Evolutionary conservation across 2,113 vertebrate genomes (phyloP), one percentile per base, ranked within the genome.

Genomic region (Paratilapia polleni): DNA sequence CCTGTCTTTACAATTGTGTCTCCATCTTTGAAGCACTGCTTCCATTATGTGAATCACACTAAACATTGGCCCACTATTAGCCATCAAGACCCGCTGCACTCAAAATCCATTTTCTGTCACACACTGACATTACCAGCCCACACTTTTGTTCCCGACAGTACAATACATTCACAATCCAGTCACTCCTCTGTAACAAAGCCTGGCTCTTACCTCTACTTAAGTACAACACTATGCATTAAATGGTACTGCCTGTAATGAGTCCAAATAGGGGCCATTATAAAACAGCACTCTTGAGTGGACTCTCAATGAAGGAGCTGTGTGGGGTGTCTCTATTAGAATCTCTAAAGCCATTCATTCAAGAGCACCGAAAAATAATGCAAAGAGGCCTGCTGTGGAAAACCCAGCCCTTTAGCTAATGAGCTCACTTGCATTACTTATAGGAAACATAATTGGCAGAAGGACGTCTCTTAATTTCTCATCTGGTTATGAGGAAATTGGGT

Each of bases 191-290:
- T 38, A 63, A 77, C 81, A 80, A 84, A 85, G 73, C 77, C 62
- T 5, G 6, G 56, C 84, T 85, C 80, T 89, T 91, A 80, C 80
- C 70, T 78, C 78, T 76, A 74, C 77, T 83, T 78, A 81, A 88
- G 89, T 80, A 59, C 77, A 81, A 62, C 78, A 77, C 82, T 43
- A 11, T 78, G 73, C 80, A 78, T 82, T 91, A 83, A 89, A 85
- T 75, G 73, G 76, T 62, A 61, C 43, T 81, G 82, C 22, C 52
- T 63, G 80, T 91, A 89, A 91, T 89, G 85, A 87, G 90, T 78
- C 80, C 83, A 89, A 91, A 91, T 89, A 83, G 77, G 77, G 52
- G 62, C 85, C 81, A 85, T 85, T 82, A 91, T 84, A 62, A 89
- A 91, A 60, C 79, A 58, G 81, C 76, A 54, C 79, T 82, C 70